Base-by-base conservation (phyloP, 2,113 vertebrate species). In the Scatophagus argus region DNA sequence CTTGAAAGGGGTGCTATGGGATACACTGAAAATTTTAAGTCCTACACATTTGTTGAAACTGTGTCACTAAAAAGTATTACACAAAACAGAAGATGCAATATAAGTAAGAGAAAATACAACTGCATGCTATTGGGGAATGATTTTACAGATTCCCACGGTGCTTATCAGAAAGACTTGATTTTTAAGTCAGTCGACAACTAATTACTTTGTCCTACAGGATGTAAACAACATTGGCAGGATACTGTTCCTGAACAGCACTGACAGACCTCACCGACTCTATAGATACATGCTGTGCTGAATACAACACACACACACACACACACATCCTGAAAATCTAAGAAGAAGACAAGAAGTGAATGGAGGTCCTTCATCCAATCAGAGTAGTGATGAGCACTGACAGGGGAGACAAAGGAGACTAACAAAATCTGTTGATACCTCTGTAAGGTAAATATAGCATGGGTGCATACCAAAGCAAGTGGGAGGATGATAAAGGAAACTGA, bases 391-490 rank as follows among this genome's bases (percentile, higher is more conserved):
- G 62, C 56, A 63, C 23, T 63, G 76, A 85, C 89, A 90, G 58
- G 55, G 58, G 61, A 75, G 61, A 87, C 82, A 88, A 89, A 83
- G 51, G 87, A 81, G 58, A 67, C 63, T 60, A 78, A 83, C 68
- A 83, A 87, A 86, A 81, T 77, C 52, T 82, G 77, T 39, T 86
- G 81, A 83, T 84, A 79, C 79, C 75, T 83, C 79, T 39, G 70
- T 51, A 69, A 81, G 71, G 87, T 89, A 90, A 89, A 90, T 87
- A 90, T 90, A 90, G 86, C 79, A 67, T 19, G 61, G 21, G 14
- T 70, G 81, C 88, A 85, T 82, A 75, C 86, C 86, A 82, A 85
- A 83, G 86, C 79, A 88, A 83, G 74, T 41, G 49, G 67, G 49
- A 81, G 81, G 63, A 51, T 73, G 87, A 89, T 89, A 86, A 85